A percentile compares a stretch with the other conserved stretches of the same genome.
These are phyloP conservation scores for Saccopteryx leptura DNA, from an alignment of 2,113 vertebrate genomes.

Conservation along the genomic window DNA sequence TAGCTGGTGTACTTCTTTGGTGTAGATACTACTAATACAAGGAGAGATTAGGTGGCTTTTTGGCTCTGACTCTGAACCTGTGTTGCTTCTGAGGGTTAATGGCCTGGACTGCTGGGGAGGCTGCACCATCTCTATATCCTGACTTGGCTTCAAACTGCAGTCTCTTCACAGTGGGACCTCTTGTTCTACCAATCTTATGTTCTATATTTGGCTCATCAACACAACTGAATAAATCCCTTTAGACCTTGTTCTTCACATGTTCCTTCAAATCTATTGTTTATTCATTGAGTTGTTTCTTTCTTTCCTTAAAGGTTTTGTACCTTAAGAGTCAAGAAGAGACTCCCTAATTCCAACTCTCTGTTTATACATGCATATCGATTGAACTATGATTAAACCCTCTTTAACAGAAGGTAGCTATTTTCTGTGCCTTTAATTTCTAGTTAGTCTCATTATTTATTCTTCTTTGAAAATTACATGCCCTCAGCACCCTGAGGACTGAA, in stretches of 20 bases:
- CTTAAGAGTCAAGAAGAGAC: neutral
- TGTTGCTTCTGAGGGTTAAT: neutral
- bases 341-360: neutral
- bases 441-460: conserved; percentile 56
- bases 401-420: conserved; percentile 57
- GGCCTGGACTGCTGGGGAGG: neutral
- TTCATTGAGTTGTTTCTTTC: neutral
- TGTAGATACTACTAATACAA: neutral
- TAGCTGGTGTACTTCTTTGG: neutral
- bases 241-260: neutral
- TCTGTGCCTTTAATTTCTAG: conserved; percentile 70
- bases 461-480: conserved; percentile 67
- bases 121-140: neutral
- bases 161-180: neutral
- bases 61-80: neutral
- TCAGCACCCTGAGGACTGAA: conserved; percentile 36
- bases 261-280: neutral
- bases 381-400: conserved; percentile 32
- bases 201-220: neutral
- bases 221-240: neutral
- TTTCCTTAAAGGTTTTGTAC: neutral
- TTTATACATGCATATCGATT: neutral
- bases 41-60: neutral
- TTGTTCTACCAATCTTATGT: neutral
- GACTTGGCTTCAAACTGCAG: neutral